phyloP scores from a whole-genome alignment of 1,140 invertebrate species.

The Palaemon carinicauda region DNA sequence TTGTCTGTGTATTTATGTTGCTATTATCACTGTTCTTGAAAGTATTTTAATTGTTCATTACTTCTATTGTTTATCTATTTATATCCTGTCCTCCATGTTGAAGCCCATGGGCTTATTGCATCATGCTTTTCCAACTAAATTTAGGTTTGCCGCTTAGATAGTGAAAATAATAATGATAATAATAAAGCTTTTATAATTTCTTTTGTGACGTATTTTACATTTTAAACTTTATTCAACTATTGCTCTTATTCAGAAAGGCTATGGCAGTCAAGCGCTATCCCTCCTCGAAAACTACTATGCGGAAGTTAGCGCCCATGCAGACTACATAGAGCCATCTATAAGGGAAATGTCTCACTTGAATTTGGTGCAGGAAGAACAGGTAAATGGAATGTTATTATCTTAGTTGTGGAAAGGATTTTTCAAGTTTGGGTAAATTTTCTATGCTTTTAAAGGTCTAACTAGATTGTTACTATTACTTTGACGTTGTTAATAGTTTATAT shows the following conservation, averaged over 20 bases:
- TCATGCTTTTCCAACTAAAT: too few species aligned
- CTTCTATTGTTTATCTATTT: too few species aligned
- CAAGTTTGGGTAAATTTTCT: neutral
- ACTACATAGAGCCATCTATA: slow-evolving; percentile 17
- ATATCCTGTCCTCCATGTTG: too few species aligned
- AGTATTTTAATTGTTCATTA: slow-evolving; percentile 43
- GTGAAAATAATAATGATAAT: slow-evolving; percentile 16
- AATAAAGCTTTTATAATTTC: neutral
- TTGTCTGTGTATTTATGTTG: neutral
- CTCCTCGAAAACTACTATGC: slow-evolving; percentile 88
- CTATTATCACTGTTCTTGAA: slow-evolving; percentile 40
- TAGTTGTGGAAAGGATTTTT: neutral
- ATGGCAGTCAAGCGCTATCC: slow-evolving; percentile 85
- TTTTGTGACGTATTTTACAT: neutral
- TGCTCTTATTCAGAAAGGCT: slow-evolving; percentile 77
- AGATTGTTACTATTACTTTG: too few species aligned
- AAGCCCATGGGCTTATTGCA: too few species aligned
- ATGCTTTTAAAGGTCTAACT: too few species aligned
- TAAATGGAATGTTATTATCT: neutral
- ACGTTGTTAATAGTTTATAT: too few species aligned
- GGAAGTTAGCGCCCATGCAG: slow-evolving; percentile 26
- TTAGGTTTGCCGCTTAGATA: too few species aligned
- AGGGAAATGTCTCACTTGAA: neutral
- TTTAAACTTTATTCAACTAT: neutral
- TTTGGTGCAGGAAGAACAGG: slow-evolving; percentile 44